phyloP scores from a whole-genome alignment of 1,140 invertebrate species.

The Plutomurus gul region DNA sequence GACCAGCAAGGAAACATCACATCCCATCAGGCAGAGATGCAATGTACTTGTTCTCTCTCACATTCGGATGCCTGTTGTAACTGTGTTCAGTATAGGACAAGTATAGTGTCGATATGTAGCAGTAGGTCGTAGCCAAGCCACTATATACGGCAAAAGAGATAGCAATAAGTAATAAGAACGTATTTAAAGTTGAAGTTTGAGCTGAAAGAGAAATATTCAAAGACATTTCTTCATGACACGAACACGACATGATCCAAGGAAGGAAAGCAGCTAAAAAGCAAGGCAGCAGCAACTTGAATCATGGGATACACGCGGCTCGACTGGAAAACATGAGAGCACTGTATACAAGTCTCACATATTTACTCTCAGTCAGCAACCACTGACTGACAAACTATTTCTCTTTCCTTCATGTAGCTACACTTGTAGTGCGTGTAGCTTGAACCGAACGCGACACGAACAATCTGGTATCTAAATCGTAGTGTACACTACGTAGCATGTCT shows the following conservation, averaged over 20 bases:
- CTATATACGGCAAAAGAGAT: no score
- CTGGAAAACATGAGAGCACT: slow-evolving; percentile 1
- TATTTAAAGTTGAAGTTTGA: neutral
- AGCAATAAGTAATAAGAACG: neutral
- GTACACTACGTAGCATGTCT: neutral
- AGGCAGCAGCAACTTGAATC: neutral
- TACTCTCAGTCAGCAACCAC: no score
- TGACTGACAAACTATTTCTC: slow-evolving; percentile 5
- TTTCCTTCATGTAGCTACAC: neutral
- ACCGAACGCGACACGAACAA: no score
- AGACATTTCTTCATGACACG: slow-evolving; percentile 28
- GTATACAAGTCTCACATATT: slow-evolving; percentile 7
- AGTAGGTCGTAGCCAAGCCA: no score
- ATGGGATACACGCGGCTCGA: slow-evolving; percentile 17
- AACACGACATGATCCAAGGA: neutral
- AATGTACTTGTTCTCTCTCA: neutral
- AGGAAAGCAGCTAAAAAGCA: neutral
- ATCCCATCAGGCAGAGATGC: neutral
- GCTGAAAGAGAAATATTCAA: slow-evolving; percentile 16
- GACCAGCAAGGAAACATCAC: neutral
- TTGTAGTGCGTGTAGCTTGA: neutral
- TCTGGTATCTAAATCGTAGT: no score
- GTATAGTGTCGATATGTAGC: neutral
- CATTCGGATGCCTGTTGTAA: neutral
- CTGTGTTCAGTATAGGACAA: neutral